These are phyloP conservation scores for Beris morrisii DNA, from an alignment of 2,888 invertebrate genomes.

Conservation along the genomic window DNA sequence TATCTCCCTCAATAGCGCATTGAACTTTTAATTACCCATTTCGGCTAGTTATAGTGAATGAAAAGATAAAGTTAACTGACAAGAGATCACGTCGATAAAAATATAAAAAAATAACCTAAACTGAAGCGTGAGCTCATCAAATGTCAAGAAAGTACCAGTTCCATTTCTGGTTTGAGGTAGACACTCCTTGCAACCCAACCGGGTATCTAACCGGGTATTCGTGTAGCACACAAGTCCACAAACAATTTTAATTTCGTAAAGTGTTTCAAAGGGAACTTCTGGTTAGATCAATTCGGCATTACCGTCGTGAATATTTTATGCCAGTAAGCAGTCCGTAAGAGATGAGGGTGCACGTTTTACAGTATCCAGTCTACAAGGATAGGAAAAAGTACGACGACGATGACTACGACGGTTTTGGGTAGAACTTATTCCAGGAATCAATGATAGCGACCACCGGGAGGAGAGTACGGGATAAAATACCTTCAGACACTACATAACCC, in stretches of 20 bases:
- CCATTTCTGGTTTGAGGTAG: slow-evolving; percentile 16
- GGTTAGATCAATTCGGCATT: slow-evolving; percentile 35
- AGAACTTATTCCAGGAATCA: too few species aligned
- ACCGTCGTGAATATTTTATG: slow-evolving; percentile 35
- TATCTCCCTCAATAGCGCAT: too few species aligned
- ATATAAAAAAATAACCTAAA: slow-evolving; percentile 30
- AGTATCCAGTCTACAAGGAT: too few species aligned
- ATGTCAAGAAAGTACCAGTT: slow-evolving; percentile 33
- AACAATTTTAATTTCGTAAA: slow-evolving; percentile 36
- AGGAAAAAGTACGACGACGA: too few species aligned
- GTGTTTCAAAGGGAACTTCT: slow-evolving; percentile 36
- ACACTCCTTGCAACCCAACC: slow-evolving; percentile 5
- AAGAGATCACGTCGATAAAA: slow-evolving; percentile 1
- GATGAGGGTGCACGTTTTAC: too few species aligned
- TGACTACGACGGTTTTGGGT: too few species aligned
- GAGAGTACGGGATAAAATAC: too few species aligned
- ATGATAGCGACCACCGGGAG: too few species aligned
- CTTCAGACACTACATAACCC: too few species aligned
- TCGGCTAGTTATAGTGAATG: too few species aligned
- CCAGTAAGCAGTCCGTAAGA: slow-evolving; percentile 10
- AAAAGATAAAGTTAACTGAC: too few species aligned
- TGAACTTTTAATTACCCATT: too few species aligned
- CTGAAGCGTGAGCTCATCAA: slow-evolving; percentile 26
- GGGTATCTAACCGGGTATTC: neutral
- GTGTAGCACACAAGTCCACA: slow-evolving; percentile 33